Percentiles rank a stretch among this genome's conserved stretches.
Conservation (phyloP, 1,140 invertebrate genomes). For the Chlorops oryzae region DNA sequence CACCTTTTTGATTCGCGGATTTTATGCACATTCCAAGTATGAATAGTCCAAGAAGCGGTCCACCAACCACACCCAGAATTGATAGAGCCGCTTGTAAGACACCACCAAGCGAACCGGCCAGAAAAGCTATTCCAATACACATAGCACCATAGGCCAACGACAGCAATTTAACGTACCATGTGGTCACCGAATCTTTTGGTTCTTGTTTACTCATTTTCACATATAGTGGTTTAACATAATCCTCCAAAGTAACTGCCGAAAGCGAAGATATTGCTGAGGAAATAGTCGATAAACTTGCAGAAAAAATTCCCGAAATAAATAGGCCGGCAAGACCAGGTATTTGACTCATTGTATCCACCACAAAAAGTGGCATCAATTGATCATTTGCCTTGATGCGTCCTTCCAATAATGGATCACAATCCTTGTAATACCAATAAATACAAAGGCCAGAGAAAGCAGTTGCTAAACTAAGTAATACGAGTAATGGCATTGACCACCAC, state of each 20-base stretch:
- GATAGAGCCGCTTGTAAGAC: slow-evolving; percentile 68
- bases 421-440: slow-evolving; percentile 67
- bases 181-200: slow-evolving; percentile 29
- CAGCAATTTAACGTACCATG: slow-evolving; percentile 55
- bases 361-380: slow-evolving; percentile 68
- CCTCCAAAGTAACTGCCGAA: slow-evolving; percentile 76
- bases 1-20: slow-evolving; percentile 63
- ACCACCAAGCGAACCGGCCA: slow-evolving; percentile 63
- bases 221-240: slow-evolving; percentile 61
- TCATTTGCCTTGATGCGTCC: slow-evolving; percentile 52
- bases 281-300: slow-evolving; percentile 76
- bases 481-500: slow-evolving; percentile 66
- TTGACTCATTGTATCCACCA: slow-evolving; percentile 65
- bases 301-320: slow-evolving; percentile 78
- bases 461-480: slow-evolving; percentile 59
- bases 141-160: slow-evolving; percentile 63
- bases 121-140: slow-evolving; percentile 65
- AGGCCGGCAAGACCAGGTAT: slow-evolving; percentile 69
- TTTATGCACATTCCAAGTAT: slow-evolving; percentile 69
- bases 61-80: slow-evolving; percentile 74
- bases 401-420: slow-evolving; percentile 65
- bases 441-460: slow-evolving; percentile 73
- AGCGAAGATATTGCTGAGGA: slow-evolving; percentile 77
- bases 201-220: slow-evolving; percentile 23
- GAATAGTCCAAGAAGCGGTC: slow-evolving; percentile 73